phyloP scores from a whole-genome alignment of 2,113 vertebrate species.

The Elephas maximus region DNA sequence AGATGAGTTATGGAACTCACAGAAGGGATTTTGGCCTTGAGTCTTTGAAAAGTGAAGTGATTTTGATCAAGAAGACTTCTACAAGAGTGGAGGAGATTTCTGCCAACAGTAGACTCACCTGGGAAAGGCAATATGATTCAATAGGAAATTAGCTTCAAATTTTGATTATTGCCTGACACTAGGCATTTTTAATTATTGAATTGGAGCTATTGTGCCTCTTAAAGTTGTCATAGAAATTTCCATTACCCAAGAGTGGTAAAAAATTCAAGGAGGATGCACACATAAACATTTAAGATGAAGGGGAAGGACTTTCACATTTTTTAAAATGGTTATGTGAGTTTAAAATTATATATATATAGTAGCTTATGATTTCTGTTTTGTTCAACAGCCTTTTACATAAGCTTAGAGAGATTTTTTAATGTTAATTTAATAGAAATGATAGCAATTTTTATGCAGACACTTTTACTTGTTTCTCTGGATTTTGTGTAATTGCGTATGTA shows the following conservation, averaged over 20 bases:
- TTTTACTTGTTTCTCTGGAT: constrained; percentile 15
- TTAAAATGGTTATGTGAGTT: background rate
- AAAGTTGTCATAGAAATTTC: background rate
- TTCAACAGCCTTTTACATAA: background rate
- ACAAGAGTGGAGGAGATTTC: background rate
- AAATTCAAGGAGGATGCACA: background rate
- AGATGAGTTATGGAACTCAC: background rate
- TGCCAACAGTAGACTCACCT: background rate
- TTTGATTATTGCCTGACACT: background rate
- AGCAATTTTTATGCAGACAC: background rate
- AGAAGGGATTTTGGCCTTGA: background rate
- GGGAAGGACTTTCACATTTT: background rate
- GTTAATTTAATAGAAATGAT: background rate
- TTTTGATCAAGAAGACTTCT: background rate
- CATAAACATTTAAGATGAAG: background rate
- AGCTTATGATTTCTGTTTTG: background rate
- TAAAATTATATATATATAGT: background rate
- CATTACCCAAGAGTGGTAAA: background rate
- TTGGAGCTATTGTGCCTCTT: background rate
- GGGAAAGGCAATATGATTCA: background rate
- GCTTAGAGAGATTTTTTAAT: background rate
- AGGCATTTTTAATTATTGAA: background rate
- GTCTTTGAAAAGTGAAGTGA: background rate
- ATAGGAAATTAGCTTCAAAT: background rate
- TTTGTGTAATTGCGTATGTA: background rate